Base-by-base conservation (phyloP, 2,113 vertebrate species). In the Helogale parvula region DNA sequence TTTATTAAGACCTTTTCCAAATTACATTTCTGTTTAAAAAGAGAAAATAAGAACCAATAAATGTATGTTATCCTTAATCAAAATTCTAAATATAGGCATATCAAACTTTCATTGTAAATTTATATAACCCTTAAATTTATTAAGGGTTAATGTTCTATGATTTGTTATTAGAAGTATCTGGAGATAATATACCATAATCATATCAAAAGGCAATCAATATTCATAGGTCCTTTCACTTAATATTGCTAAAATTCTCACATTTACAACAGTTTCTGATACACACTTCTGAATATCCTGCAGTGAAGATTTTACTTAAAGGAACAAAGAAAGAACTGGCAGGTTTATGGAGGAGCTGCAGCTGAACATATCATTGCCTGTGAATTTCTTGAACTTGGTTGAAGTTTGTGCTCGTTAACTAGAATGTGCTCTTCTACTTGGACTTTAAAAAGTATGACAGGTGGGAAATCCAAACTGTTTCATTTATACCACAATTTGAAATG, bases 121-220 rank as follows among this genome's bases (percentile, higher is more conserved):
- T 74, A 93, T 4, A 0, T 96, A 97, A 96, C 69, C n/a, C 97
- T 97, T 96, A 89, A 96, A 87, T 47, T 83, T 96, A 60, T 60
- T 60, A 60, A 60, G 21, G 21, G 57, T 74, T 95, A 83, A 60
- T 74, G 74, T 12, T 90, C 38, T 97, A 71, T 17, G 0, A 93
- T 77, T 3, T 25, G 23, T 83, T 90, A 45, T 52, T 72, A 93
- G 65, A 97, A 87, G 13, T 77, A 33, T 74, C 79, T 74, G 79
- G 35, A 4, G 31, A 38, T 66, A 47, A 76, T 0, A 35, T 57
- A 27, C 19, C 57, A 76, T 13, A 63, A 97, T 91, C 97, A 79
- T 97, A 97, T 97, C 27, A 92, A 74, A 89, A 97, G 66, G 8
- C 38, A 93, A 92, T 97, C 93, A 97, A 60, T 50, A 97, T 45